Evolutionary conservation across 2,797 vertebrate genomes (phyloP), one percentile per base, ranked within the genome.

Genomic region (Aratinga solstitialis): DNA sequence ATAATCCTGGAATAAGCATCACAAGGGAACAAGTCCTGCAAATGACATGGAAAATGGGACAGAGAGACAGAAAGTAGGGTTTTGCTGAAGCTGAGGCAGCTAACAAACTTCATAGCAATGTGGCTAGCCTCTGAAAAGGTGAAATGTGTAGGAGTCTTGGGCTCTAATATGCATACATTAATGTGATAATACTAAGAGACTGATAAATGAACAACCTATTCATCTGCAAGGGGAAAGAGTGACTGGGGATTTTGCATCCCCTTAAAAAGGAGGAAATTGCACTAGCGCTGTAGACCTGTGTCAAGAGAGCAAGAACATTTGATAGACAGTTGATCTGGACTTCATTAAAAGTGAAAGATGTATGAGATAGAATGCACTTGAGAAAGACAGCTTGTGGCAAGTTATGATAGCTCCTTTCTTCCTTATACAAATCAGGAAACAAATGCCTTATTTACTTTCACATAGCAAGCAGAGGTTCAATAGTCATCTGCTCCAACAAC

Each of bases 311-410:
- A 89, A 76, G 73, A 90, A 59, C 45, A n/a, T 27, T 66, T 47
- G 66, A 87, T 34, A 90, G 77, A 45, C 43, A 48, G 30, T 40
- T 9, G 5, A 74, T 56, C 59, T 87, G 56, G 75, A 85, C 68
- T 83, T 89, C 79, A 75, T 84, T 56, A 85, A 42, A 84, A 80
- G 18, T 74, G 78, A 93, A 90, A 93, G 91, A 89, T 30, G 22
- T 45, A 17, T 1, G 2, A 63, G 43, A 48, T 2, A 74, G 56
- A 89, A 72, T 23, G 30, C 4, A 5, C 53, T 34, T 83, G 56
- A 84, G 84, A 84, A 54, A 27, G 20, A 63, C 42, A 42, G 79
- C 54, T 78, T 73, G 34, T 76, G n/a, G 18, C 14, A 66, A 71
- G 40, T 51, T 83, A 61, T 1, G 3, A 80, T 38, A 74, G 65